A percentile compares a stretch with the other conserved stretches of the same genome.
Evolutionary conservation across 2,113 vertebrate species (phyloP).

Genomic region (Syngnathus scovelli): DNA sequence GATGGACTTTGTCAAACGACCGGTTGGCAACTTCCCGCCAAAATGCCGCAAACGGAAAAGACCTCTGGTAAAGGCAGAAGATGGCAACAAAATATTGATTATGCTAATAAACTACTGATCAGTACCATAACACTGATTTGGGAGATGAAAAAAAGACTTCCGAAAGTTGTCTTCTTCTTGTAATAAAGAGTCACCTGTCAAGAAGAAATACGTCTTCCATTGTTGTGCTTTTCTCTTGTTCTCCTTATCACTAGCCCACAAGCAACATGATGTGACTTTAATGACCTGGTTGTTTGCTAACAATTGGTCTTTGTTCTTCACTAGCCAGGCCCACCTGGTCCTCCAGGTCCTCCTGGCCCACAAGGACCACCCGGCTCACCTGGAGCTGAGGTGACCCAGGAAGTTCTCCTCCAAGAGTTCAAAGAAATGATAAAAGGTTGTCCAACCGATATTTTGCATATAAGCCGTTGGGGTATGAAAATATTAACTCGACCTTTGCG

Average conservation of each 20-base stretch:
- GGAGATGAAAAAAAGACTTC: background rate
- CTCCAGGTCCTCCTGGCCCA: conserved; percentile 79
- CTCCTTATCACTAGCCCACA: background rate
- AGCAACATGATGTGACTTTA: background rate
- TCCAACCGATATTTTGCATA: background rate
- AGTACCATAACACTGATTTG: background rate
- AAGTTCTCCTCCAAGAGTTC: conserved; percentile 84
- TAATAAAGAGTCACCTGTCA: background rate
- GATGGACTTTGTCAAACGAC: conserved; percentile 89
- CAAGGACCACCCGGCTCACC: conserved; percentile 78
- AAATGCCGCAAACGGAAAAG: conserved; percentile 83
- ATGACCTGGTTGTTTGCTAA: background rate
- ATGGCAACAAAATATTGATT: background rate
- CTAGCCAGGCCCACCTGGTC: conserved; percentile 82
- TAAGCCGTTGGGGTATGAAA: background rate
- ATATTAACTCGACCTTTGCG: background rate
- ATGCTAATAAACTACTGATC: background rate
- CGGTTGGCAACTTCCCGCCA: conserved; percentile 73
- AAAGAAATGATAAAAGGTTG: conserved; percentile 81
- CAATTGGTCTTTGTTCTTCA: conserved; percentile 19
- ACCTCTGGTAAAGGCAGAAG: conserved; percentile 69
- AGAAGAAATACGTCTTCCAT: background rate
- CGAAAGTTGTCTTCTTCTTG: background rate
- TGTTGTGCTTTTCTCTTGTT: background rate
- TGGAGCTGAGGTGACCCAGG: conserved; percentile 81